Evolutionary conservation across 2,113 vertebrate species (phyloP).

Genomic region (Neogale vison): DNA sequence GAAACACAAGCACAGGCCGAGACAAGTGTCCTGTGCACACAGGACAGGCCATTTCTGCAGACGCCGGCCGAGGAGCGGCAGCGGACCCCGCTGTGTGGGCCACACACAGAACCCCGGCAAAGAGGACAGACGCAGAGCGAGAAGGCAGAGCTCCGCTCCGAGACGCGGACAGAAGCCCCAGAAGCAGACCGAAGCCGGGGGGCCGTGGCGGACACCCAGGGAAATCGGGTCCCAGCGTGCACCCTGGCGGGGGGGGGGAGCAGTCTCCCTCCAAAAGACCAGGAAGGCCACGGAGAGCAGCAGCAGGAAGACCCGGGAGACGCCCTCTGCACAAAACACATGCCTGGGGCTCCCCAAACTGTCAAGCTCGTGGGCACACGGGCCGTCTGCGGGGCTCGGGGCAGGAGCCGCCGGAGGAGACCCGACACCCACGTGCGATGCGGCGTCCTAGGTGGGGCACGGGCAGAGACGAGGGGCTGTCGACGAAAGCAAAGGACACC

Average conservation of each 20-base stretch:
- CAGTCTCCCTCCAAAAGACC: too few species aligned
- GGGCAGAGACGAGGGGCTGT: accelerated
- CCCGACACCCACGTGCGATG: not conserved
- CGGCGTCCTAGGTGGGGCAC: not conserved
- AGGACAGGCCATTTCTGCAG: accelerated
- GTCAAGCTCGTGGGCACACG: too few species aligned
- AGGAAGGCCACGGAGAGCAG: too few species aligned
- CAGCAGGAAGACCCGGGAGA: not conserved
- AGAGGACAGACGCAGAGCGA: accelerated
- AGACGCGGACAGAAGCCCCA: too few species aligned
- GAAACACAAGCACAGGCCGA: too few species aligned
- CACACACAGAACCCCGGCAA: accelerated
- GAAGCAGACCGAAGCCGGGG: too few species aligned
- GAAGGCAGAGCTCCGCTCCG: too few species aligned
- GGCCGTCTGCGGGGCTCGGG: too few species aligned
- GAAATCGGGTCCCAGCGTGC: too few species aligned
- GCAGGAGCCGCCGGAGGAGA: not conserved
- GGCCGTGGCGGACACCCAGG: too few species aligned
- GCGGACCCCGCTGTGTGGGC: not conserved
- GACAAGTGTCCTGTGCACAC: accelerated
- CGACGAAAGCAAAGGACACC: accelerated
- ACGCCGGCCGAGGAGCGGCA: accelerated
- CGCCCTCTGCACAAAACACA: accelerated
- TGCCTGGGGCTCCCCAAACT: not conserved
- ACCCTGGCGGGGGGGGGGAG: too few species aligned